These are phyloP conservation scores for Coracias cyanogaster DNA, from an alignment of 2,797 vertebrate species.

Conservation along the genomic window DNA sequence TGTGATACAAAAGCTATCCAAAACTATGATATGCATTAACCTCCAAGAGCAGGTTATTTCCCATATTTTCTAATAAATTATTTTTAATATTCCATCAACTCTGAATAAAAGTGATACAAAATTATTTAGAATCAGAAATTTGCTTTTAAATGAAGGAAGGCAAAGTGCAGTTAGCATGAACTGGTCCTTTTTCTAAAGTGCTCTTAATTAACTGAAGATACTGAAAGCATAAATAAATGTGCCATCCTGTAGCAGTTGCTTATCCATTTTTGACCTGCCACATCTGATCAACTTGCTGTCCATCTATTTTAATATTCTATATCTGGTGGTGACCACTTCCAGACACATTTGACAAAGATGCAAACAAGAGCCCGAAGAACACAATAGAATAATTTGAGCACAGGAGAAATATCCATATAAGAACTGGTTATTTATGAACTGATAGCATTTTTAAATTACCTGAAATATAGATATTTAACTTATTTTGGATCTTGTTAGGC, in stretches of 20 bases:
- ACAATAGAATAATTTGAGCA: neutral
- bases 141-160: neutral
- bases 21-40: neutral
- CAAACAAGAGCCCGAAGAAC: neutral
- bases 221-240: neutral
- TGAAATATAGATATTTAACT: neutral
- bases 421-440: neutral
- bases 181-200: neutral
- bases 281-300: neutral
- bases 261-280: neutral
- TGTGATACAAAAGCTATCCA: neutral
- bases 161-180: neutral
- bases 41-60: neutral
- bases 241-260: neutral
- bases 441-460: neutral
- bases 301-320: neutral
- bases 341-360: neutral
- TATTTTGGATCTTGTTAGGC: neutral
- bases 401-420: neutral
- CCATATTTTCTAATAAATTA: neutral
- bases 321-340: neutral
- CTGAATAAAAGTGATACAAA: neutral
- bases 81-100: neutral
- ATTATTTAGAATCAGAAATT: neutral
- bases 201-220: neutral